phyloP scores from a whole-genome alignment of 2,888 invertebrate species.

The Gisinianus flammeolus region DNA sequence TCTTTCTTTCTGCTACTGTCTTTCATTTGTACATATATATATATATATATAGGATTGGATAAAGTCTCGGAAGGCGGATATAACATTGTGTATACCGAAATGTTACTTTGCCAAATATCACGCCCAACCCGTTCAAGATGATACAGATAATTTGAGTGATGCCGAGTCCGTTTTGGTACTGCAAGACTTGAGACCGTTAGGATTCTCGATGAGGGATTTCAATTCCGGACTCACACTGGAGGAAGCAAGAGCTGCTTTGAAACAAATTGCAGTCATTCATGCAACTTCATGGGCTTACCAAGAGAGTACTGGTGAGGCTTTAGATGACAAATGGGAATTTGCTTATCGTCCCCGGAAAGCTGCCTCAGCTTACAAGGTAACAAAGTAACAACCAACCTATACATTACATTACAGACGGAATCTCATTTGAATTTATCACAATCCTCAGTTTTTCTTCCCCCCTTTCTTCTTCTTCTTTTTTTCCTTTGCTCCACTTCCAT shows the following conservation, averaged over 20 bases:
- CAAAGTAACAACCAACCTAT: no score
- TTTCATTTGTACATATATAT: background rate
- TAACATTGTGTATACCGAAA: conserved; percentile 53
- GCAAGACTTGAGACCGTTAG: conserved; percentile 58
- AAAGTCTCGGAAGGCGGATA: conserved; percentile 46
- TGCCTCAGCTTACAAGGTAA: conserved; percentile 57
- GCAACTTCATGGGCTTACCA: conserved; percentile 58
- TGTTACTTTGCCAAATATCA: conserved; percentile 59
- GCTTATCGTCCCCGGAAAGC: conserved; percentile 57
- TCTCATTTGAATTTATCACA: no score
- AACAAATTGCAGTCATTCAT: conserved; percentile 58
- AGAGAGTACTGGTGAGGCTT: conserved; percentile 30
- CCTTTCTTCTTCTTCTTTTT: no score
- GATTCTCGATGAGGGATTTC: conserved; percentile 58
- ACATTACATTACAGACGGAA: no score
- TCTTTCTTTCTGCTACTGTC: background rate
- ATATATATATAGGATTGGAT: conserved; percentile 50
- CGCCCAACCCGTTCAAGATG: conserved; percentile 39
- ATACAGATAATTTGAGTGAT: conserved; percentile 52
- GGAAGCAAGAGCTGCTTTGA: conserved; percentile 55
- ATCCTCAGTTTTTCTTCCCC: no score
- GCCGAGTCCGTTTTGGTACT: conserved; percentile 60
- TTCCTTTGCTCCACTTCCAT: no score
- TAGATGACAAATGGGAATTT: conserved; percentile 57
- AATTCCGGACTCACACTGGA: conserved; percentile 57